Conservation (phyloP, 2,888 invertebrate species). For the Orthonychiurus folsomi region DNA sequence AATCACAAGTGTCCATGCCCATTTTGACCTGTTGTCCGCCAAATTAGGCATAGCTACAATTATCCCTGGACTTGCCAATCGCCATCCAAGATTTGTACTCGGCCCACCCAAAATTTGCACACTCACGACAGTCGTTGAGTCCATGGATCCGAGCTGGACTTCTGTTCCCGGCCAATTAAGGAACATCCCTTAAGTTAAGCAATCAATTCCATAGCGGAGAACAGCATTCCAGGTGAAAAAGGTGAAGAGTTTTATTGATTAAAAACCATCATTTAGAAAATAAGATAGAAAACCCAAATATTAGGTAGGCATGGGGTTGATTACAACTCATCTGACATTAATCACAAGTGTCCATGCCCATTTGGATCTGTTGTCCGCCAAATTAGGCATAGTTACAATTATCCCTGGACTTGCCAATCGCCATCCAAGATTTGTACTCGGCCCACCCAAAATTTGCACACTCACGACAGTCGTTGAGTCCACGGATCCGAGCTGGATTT, state of each 20-base stretch:
- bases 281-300: too few relatives aligned
- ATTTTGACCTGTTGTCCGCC: slow-evolving; percentile 21
- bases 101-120: slow-evolving; percentile 14
- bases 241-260: too few relatives aligned
- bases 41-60: slow-evolving; percentile 19
- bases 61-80: slow-evolving; percentile 9
- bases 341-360: slow-evolving; percentile 38
- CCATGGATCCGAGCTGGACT: slow-evolving; percentile 40
- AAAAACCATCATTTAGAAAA: too few relatives aligned
- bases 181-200: too few relatives aligned
- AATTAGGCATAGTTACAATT: slow-evolving; percentile 19
- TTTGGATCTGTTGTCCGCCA: slow-evolving; percentile 18
- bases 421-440: slow-evolving; percentile 15
- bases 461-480: slow-evolving; percentile 19
- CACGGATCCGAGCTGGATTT: slow-evolving; percentile 40
- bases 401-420: slow-evolving; percentile 10
- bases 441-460: slow-evolving; percentile 14
- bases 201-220: too few relatives aligned
- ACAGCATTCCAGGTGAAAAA: too few relatives aligned
- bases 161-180: slow-evolving; percentile 43
- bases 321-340: slow-evolving; percentile 15
- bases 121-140: slow-evolving; percentile 20
- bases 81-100: slow-evolving; percentile 15
- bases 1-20: slow-evolving; percentile 37
- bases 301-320: too few relatives aligned